A percentile compares a stretch with the other conserved stretches of the same genome.
Evolutionary conservation across 37 sponge, comb jelly and placozoan genomes (phyloP).

Genomic region (Dysidea cf. avara): DNA sequence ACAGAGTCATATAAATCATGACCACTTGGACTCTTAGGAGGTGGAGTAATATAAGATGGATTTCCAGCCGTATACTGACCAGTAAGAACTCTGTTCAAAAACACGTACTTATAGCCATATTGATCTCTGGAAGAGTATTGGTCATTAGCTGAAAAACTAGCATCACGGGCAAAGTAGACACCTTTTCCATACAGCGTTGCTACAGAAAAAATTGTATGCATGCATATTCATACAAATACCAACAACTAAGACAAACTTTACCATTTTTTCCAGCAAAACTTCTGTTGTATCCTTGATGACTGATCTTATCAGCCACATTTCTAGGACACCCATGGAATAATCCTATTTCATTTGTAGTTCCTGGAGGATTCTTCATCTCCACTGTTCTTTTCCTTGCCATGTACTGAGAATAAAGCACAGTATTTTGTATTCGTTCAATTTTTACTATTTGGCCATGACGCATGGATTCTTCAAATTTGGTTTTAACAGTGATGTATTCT

Average conservation of each 20-base stretch:
- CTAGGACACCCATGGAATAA: constrained; percentile 22
- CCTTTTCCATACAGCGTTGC: too few species aligned
- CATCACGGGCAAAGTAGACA: too few species aligned
- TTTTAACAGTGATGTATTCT: constrained; percentile 31
- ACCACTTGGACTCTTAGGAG: constrained; percentile 45
- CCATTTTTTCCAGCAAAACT: constrained; percentile 37
- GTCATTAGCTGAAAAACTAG: constrained; percentile 35
- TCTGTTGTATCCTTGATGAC: constrained; percentile 1
- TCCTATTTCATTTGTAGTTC: not conserved
- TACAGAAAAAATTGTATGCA: too few species aligned
- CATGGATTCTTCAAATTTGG: constrained; percentile 24
- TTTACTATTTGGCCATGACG: not conserved
- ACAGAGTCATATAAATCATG: constrained; percentile 37
- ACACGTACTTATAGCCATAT: constrained; percentile 52
- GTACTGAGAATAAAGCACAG: constrained; percentile 12
- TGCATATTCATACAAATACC: too few species aligned
- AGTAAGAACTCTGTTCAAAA: constrained; percentile 43
- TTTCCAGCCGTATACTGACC: constrained; percentile 45
- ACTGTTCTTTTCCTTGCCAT: constrained; percentile 4
- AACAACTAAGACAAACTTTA: too few species aligned
- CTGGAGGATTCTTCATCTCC: constrained; percentile 6
- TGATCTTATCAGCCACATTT: constrained; percentile 3
- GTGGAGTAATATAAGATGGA: constrained; percentile 29
- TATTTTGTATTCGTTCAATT: constrained; percentile 25
- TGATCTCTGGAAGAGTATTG: constrained; percentile 47